Conservation (phyloP, 2,888 invertebrate species). For the Phyto melanocephala region DNA sequence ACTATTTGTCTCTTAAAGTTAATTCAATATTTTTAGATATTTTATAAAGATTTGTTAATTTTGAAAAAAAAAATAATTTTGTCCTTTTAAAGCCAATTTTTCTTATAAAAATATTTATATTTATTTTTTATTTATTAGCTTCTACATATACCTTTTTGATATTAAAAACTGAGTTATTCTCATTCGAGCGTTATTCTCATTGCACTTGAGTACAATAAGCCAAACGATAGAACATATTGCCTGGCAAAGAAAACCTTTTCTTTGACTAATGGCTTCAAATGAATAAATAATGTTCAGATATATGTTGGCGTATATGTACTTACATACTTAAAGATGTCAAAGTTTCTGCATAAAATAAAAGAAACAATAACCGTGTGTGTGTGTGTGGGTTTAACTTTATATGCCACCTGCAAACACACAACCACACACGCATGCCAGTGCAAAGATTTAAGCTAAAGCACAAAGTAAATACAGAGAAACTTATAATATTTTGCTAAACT, state of each 20-base stretch:
- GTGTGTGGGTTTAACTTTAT: not conserved
- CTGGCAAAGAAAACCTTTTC: constrained; percentile 40
- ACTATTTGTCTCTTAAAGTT: too few species aligned
- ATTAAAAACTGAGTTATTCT: too few species aligned
- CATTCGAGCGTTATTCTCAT: not conserved
- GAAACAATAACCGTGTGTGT: not conserved
- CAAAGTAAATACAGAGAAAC: not conserved
- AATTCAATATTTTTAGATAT: too few species aligned
- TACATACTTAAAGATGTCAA: not conserved
- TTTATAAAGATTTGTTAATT: too few species aligned
- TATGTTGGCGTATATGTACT: not conserved
- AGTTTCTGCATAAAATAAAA: not conserved
- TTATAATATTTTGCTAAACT: constrained; percentile 30
- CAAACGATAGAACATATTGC: constrained; percentile 15
- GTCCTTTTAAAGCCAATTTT: too few species aligned
- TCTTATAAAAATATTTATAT: too few species aligned
- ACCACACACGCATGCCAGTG: not conserved
- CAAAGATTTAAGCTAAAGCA: not conserved
- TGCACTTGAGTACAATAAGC: constrained; percentile 50
- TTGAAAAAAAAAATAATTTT: too few species aligned
- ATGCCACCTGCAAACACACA: not conserved
- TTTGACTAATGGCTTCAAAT: constrained; percentile 53
- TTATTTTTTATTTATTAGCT: too few species aligned
- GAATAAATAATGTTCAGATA: constrained; percentile 51
- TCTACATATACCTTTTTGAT: too few species aligned